Evolutionary conservation across 2,888 invertebrate genomes (phyloP).

Genomic region (Pelosia muscerda): DNA sequence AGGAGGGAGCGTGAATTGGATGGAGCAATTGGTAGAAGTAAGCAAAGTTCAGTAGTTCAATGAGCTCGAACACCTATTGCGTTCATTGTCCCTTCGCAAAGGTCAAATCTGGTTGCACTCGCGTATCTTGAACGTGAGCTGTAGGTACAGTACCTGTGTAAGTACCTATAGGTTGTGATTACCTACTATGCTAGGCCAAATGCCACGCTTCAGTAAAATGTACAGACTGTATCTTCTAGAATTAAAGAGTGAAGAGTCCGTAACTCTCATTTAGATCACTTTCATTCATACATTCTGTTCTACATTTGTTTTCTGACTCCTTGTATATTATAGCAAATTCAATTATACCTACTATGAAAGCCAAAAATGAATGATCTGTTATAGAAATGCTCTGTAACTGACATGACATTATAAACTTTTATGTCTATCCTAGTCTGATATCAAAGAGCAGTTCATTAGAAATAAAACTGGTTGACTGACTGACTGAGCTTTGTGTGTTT

Average conservation of each 20-base stretch:
- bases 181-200: neutral
- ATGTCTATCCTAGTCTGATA: no score
- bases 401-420: no score
- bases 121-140: slow-evolving; percentile 40
- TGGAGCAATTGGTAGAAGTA: slow-evolving; percentile 73
- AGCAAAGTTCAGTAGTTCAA: slow-evolving; percentile 82
- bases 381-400: no score
- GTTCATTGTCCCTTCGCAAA: slow-evolving; percentile 76
- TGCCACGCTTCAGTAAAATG: neutral
- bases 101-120: slow-evolving; percentile 67
- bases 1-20: slow-evolving; percentile 64
- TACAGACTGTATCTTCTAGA: neutral
- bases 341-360: no score
- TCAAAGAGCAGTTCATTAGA: no score
- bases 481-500: no score
- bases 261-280: neutral
- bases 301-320: no score
- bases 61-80: slow-evolving; percentile 70
- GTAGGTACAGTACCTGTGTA: neutral
- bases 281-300: neutral
- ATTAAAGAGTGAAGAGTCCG: no score
- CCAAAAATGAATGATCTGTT: no score
- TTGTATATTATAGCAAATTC: no score
- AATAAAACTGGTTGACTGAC: no score
- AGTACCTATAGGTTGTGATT: neutral